Evolutionary conservation across 2,888 invertebrate genomes (phyloP), one percentile per base, ranked within the genome.

Genomic region (Hyposoter dolosus): DNA sequence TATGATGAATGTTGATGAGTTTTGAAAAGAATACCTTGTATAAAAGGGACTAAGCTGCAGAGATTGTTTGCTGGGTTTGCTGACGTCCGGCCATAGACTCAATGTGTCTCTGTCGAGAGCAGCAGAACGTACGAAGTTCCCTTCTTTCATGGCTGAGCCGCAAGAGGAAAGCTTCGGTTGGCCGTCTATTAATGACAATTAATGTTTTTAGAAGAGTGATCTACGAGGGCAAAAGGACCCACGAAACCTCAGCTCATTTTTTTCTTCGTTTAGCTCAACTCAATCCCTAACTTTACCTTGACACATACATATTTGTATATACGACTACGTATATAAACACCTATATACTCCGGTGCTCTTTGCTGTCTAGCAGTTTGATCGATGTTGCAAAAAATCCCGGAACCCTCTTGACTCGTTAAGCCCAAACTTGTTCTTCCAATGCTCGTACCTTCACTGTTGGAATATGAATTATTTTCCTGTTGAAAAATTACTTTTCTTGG

Each of bases 151-250:
- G 12, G 15, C 15, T 60, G 28, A 63, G 83, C 75, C 71, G 78
- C 72, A 81, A 86, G 86, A 84, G 79, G 82, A 84, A 82, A 87
- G 84, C 72, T 80, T 84, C 83, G 65, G 79, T 82, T 28, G 74
- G 65, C 86, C 85, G 84, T 87, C 83, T 88, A 88, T 88, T 89
- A 87, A 88, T 85, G 88, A 87, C 88, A 84, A 90, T 89, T 89
- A 90, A 89, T 88, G 88, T 88, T 88, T 90, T 88, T 82, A 82
- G 87, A 77, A 76, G 87, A 87, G 87, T 87, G 87, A 89, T 89
- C 86, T 86, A 88, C 63, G 71, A 84, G 86, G 80, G 84, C 81
- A 69, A 74, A 86, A 84, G 79, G 78, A 83, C 82, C 86, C 82
- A 87, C 79, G 74, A 86, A 80, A 87, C 80, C 77, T 81, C 56